Base-by-base conservation (phyloP, 2,797 vertebrate species). In the Pyrocephalus nanus region DNA sequence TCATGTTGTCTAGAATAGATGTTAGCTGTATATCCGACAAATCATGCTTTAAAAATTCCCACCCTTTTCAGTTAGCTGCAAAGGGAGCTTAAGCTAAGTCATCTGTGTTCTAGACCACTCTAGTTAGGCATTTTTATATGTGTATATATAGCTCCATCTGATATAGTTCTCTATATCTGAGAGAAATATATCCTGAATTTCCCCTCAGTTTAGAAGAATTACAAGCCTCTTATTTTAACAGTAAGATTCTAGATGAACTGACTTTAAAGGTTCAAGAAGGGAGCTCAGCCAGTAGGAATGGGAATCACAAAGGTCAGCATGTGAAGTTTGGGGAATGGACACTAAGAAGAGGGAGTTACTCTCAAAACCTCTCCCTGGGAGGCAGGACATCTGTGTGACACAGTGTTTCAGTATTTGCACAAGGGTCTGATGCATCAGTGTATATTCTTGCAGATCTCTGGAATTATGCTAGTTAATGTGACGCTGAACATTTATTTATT, bases 241-340 rank as follows among this genome's bases (percentile, higher is more conserved):
- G 20, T 30, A 65, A 71, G 18, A 48, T 42, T 38, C 40, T 21
- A 20, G n/a, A 32, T 71, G 36, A 77, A 60, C 43, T 51, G 32
- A 29, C 20, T 38, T 47, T 23, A 80, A 60, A 84, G 54, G 23
- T 54, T 32, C 50, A 57, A 72, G 50, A 69, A 42, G 26, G 19
- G 57, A 88, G 6, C 7, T 65, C 45, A 61, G 38, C 42, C 64
- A 50, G 32, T 29, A 60, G 50, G 30, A 90, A 57, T 3, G 22
- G 17, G 40, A 60, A 67, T 62, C 6, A 4, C 4, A 10, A 42
- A 54, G 34, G 66, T 88, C 51, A 38, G 19, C 62, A 19, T 8
- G 38, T 1, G 1, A 66, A 69, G 29, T 0, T 0, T 47, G 54
- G 9, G 38, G 8, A 6, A 54, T 32, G 36, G 58, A 85, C 12